A percentile compares a stretch with the other conserved stretches of the same genome.
Conservation (phyloP, 2,113 vertebrate species). For the Siniperca chuatsi region DNA sequence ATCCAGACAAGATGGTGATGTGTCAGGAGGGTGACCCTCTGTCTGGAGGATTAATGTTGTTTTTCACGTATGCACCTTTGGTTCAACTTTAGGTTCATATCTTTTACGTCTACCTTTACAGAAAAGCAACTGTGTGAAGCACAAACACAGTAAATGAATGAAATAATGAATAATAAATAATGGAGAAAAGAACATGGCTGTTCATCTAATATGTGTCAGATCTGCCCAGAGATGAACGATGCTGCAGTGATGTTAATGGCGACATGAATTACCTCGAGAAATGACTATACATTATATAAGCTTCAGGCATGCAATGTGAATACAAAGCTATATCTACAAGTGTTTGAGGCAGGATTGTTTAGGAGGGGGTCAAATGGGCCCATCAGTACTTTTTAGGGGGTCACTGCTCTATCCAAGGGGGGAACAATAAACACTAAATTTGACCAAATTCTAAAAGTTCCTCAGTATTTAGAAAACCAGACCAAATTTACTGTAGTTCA, state of each 20-base stretch:
- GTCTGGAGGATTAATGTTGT: slow-evolving; percentile 12
- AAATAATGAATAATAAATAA: background rate
- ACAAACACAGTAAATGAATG: background rate
- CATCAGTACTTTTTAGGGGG: background rate
- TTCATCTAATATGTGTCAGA: background rate
- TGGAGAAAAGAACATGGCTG: background rate
- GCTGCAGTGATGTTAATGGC: background rate
- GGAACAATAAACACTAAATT: no score
- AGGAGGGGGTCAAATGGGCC: background rate
- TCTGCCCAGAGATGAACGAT: background rate
- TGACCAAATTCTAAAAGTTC: no score
- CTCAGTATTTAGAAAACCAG: no score
- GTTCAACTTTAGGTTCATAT: background rate
- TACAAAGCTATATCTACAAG: background rate
- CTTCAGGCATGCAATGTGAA: background rate
- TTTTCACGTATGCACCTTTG: background rate
- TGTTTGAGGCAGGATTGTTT: background rate
- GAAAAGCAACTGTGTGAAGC: background rate
- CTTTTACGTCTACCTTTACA: background rate
- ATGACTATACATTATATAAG: no score
- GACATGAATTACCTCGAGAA: slow-evolving; percentile 1
- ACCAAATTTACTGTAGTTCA: no score
- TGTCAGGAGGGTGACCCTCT: slow-evolving; percentile 1
- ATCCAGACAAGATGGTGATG: slow-evolving; percentile 40
- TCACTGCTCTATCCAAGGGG: background rate